A percentile compares a stretch with the other conserved stretches of the same genome.
Conservation (phyloP, 2,888 invertebrate species). For the Eupithecia vulgata region DNA sequence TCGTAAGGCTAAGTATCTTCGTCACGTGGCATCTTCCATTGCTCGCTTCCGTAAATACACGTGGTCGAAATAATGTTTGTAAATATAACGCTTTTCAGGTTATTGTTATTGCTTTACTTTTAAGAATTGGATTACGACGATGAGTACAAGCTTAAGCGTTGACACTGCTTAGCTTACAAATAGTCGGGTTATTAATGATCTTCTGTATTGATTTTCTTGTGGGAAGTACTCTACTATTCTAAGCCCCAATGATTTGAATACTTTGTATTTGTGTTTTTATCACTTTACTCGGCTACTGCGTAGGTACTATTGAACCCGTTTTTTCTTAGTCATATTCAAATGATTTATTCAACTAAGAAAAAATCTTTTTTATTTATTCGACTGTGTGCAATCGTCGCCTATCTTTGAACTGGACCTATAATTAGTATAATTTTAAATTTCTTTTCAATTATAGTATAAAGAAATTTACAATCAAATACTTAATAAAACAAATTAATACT, state of each 20-base stretch:
- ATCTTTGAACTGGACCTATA: background rate
- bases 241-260: background rate
- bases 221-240: background rate
- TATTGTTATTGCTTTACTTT: background rate
- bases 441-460: no score
- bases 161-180: background rate
- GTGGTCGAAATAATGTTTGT: slow-evolving; percentile 43
- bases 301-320: background rate
- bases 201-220: background rate
- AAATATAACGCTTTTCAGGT: slow-evolving; percentile 32
- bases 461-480: no score
- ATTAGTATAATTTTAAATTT: no score
- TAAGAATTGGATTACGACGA: background rate
- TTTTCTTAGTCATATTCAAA: background rate
- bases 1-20: slow-evolving; percentile 41
- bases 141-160: background rate
- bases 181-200: background rate
- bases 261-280: background rate
- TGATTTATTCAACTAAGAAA: background rate
- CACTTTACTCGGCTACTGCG: background rate
- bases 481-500: no score
- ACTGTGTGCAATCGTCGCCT: background rate
- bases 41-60: slow-evolving; percentile 42
- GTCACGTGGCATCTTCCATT: slow-evolving; percentile 41
- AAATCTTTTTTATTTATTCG: background rate